These are phyloP conservation scores for Onychomys leucogaster DNA, from an alignment of 2,797 vertebrate genomes.

Conservation along the genomic window DNA sequence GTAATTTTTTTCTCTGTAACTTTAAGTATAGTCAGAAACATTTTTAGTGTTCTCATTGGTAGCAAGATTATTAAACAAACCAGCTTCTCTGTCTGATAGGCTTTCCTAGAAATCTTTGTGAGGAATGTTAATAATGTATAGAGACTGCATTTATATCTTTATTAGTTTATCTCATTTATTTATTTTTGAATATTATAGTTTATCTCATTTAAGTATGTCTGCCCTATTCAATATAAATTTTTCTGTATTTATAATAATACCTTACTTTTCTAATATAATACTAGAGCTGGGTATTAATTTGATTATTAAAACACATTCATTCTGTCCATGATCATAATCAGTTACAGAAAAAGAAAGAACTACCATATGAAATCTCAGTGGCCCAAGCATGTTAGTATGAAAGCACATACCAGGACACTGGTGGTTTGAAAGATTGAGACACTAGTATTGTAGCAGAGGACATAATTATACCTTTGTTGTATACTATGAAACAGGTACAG, in stretches of 20 bases:
- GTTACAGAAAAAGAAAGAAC: conserved; percentile 22
- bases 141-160: neutral
- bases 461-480: neutral
- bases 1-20: neutral
- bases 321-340: neutral
- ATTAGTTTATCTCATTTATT: conserved; percentile 21
- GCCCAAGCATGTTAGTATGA: neutral
- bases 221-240: conserved; percentile 16
- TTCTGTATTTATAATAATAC: conserved; percentile 33
- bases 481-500: neutral
- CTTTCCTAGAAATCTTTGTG: conserved; percentile 15
- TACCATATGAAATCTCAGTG: neutral
- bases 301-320: conserved; percentile 41
- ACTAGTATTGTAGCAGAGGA: neutral
- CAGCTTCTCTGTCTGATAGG: neutral
- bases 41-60: neutral
- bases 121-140: neutral
- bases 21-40: neutral
- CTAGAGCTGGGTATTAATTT: neutral
- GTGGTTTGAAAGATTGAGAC: neutral
- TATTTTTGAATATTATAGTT: neutral
- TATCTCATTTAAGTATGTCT: conserved; percentile 30
- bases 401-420: neutral
- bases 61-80: conserved; percentile 8
- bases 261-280: conserved; percentile 38